Evolutionary conservation across 2,888 invertebrate species (phyloP).

Genomic region (Drosophila ezoana): DNA sequence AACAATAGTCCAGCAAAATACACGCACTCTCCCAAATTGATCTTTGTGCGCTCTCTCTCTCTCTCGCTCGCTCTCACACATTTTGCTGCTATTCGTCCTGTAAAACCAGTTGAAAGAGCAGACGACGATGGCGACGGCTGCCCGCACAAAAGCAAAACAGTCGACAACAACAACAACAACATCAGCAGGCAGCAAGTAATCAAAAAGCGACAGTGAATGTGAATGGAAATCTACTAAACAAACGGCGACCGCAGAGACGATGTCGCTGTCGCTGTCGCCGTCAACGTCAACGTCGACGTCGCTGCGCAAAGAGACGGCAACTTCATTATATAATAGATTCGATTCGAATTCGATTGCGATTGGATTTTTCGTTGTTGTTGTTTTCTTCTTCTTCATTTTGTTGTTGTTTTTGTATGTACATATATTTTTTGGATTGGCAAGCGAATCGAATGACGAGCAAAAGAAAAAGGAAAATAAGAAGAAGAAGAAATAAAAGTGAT

Average conservation of each 20-base stretch:
- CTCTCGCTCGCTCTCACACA: conserved; percentile 5
- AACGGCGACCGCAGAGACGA: conserved; percentile 32
- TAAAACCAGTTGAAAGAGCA: conserved; percentile 71
- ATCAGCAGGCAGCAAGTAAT: conserved; percentile 36
- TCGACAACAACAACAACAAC: conserved; percentile 23
- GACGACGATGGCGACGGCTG: conserved; percentile 19
- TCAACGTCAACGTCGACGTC: conserved; percentile 22
- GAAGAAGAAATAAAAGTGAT: conserved; percentile 26
- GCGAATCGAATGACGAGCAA: conserved; percentile 35
- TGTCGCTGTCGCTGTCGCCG: conserved; percentile 14
- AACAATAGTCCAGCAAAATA: conserved; percentile 1
- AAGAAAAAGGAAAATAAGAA: conserved; percentile 23
- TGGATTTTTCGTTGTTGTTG: conserved; percentile 30
- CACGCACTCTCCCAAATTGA: conserved; percentile 16
- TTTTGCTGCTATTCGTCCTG: conserved; percentile 62
- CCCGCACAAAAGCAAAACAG: conserved; percentile 57
- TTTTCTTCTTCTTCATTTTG: conserved; percentile 25
- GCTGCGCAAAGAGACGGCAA: conserved; percentile 40
- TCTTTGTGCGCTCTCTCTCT: conserved; percentile 4
- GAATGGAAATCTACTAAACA: conserved; percentile 81
- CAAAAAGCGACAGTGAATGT: conserved; percentile 80
- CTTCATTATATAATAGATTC: conserved; percentile 80
- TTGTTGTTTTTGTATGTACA: conserved; percentile 1
- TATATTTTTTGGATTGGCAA: conserved; percentile 54
- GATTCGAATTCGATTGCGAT: conserved; percentile 69